Percentiles rank a stretch among this genome's conserved stretches.
Evolutionary conservation across 2,113 vertebrate genomes (phyloP).

Genomic region (Machaerirhynchus nigripectus): DNA sequence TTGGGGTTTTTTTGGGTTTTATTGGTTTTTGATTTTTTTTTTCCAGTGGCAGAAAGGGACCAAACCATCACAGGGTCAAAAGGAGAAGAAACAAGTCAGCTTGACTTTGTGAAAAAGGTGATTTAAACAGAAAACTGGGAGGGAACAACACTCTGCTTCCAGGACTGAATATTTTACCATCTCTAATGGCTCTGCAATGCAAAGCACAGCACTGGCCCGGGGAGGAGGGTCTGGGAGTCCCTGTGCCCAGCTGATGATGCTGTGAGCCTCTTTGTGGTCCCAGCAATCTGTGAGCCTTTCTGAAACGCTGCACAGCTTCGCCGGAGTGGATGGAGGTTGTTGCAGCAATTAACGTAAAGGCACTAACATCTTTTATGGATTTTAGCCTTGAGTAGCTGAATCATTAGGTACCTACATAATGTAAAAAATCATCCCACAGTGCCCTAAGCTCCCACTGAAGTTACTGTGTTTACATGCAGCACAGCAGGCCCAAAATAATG

Average conservation of each 20-base stretch:
- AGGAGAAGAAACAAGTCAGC: background rate
- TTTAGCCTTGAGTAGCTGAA: slow-evolving; percentile 5
- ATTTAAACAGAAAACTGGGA: background rate
- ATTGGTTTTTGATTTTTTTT: too few relatives aligned
- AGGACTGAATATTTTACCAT: background rate
- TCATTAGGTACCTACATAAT: background rate
- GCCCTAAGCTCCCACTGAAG: background rate
- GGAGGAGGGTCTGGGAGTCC: background rate
- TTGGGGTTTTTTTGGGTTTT: too few relatives aligned
- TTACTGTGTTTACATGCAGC: background rate
- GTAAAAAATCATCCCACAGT: background rate
- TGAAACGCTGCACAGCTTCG: background rate
- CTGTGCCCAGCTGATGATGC: background rate
- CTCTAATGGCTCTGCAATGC: background rate
- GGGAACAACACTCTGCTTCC: background rate
- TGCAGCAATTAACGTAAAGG: background rate
- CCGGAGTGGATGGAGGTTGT: background rate
- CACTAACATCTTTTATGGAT: background rate
- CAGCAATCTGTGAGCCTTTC: background rate
- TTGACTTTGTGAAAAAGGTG: background rate
- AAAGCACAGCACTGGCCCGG: rapidly evolving
- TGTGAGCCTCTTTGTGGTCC: background rate
- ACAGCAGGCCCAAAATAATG: background rate
- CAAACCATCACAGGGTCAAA: background rate
- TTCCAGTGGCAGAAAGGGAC: background rate